Conservation (phyloP, 2,888 invertebrate species). For the Drosophila barbarae region DNA sequence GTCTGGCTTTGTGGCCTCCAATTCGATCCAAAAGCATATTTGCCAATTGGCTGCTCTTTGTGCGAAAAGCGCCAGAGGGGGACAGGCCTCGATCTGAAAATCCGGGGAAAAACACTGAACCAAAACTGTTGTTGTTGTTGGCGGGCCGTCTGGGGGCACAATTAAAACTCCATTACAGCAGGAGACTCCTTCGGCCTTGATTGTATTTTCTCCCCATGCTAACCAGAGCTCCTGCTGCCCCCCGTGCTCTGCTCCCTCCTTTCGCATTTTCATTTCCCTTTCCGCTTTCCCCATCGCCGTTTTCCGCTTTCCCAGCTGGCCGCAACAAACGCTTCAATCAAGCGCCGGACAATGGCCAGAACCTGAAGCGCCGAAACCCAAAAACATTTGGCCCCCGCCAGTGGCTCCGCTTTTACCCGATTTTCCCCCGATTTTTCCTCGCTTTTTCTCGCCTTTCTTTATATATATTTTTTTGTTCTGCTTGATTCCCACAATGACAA, state of each 20-base stretch:
- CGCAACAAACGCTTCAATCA: constrained; percentile 39
- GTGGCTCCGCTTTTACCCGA: background rate
- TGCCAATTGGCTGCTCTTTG: constrained; percentile 50
- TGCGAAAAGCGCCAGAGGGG: constrained; percentile 18
- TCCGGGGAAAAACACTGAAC: background rate
- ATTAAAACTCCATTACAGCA: constrained; percentile 29
- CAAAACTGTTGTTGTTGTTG: background rate
- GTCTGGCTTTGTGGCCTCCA: constrained; percentile 26
- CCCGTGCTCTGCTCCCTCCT: background rate
- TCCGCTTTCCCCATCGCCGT: background rate
- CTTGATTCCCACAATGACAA: constrained; percentile 21
- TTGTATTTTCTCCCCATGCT: background rate
- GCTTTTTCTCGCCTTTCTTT: background rate
- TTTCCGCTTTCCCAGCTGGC: constrained; percentile 9
- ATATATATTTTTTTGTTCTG: background rate
- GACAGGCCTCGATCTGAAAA: background rate
- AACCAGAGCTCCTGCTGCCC: background rate
- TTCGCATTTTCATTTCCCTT: constrained; percentile 8
- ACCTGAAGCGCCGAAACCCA: constrained; percentile 23
- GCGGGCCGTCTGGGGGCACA: constrained; percentile 10
- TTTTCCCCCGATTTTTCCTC: background rate
- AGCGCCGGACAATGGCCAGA: constrained; percentile 16
- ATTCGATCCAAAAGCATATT: constrained; percentile 48
- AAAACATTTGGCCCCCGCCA: constrained; percentile 20
- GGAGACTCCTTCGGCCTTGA: constrained; percentile 8